Evolutionary conservation across 2,888 invertebrate species (phyloP).

Genomic region (Lysandra coridon): DNA sequence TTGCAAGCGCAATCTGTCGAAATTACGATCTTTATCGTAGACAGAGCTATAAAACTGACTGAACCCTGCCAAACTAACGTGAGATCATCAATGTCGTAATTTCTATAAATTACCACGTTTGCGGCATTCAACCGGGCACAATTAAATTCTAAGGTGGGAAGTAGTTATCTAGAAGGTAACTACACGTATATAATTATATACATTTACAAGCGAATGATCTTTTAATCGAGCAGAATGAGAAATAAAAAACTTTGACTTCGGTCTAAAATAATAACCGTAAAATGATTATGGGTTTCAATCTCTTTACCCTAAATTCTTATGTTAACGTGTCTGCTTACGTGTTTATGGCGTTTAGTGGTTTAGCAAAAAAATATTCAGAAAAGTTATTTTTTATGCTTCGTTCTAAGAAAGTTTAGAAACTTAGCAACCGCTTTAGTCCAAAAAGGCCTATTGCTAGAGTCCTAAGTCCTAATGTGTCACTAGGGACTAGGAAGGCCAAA

Average conservation of each 20-base stretch:
- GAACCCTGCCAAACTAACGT: not conserved
- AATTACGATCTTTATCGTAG: not conserved
- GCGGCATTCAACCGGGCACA: not conserved
- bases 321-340: no score
- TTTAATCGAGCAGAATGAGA: no score
- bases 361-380: no score
- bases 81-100: conserved; percentile 17
- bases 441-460: not conserved
- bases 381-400: not conserved
- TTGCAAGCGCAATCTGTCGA: not conserved
- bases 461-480: not conserved
- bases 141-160: not conserved
- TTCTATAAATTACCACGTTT: conserved; percentile 10
- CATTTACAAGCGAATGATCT: no score
- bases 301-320: no score
- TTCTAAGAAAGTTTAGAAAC: not conserved
- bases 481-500: not conserved
- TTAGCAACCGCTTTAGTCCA: not conserved
- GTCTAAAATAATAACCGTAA: no score
- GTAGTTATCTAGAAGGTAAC: not conserved
- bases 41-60: conserved; percentile 1
- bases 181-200: no score
- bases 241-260: no score
- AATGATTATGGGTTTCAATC: no score
- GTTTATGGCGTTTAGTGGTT: no score